These are phyloP conservation scores for Dolichopus griseipennis DNA, from an alignment of 2,888 invertebrate genomes.

Conservation along the genomic window DNA sequence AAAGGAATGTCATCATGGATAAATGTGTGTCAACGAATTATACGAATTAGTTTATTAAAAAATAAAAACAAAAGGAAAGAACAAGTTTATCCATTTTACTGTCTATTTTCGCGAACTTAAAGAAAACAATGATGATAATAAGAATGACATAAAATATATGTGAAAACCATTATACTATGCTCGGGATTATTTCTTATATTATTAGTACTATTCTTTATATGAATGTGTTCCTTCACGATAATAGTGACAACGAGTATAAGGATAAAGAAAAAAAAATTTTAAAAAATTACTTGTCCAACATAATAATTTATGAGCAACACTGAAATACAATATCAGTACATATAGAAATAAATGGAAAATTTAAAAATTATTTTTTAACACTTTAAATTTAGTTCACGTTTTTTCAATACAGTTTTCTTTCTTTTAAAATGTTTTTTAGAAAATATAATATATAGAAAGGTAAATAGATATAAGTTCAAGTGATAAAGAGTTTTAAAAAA, in stretches of 20 bases:
- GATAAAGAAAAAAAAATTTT: not conserved
- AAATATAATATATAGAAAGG: too few species aligned
- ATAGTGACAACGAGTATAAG: not conserved
- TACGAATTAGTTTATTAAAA: not conserved
- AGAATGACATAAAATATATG: not conserved
- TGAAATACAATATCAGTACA: too few species aligned
- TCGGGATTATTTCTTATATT: too few species aligned
- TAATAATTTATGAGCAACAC: too few species aligned
- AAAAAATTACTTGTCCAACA: not conserved
- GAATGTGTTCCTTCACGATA: not conserved
- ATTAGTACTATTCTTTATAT: not conserved
- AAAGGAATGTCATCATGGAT: slow-evolving; percentile 1
- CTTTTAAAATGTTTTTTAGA: too few species aligned
- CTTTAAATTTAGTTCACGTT: too few species aligned
- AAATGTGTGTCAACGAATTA: slow-evolving; percentile 7
- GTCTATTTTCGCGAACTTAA: not conserved
- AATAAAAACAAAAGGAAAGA: not conserved
- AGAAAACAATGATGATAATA: not conserved
- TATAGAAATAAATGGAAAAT: too few species aligned
- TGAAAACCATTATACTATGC: too few species aligned
- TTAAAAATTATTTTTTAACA: too few species aligned
- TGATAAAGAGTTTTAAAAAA: too few species aligned
- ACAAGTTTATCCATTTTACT: not conserved
- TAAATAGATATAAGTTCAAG: too few species aligned
- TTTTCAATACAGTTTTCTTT: too few species aligned